Conservation (phyloP, 2,797 vertebrate species). For the Merluccius polli region DNA sequence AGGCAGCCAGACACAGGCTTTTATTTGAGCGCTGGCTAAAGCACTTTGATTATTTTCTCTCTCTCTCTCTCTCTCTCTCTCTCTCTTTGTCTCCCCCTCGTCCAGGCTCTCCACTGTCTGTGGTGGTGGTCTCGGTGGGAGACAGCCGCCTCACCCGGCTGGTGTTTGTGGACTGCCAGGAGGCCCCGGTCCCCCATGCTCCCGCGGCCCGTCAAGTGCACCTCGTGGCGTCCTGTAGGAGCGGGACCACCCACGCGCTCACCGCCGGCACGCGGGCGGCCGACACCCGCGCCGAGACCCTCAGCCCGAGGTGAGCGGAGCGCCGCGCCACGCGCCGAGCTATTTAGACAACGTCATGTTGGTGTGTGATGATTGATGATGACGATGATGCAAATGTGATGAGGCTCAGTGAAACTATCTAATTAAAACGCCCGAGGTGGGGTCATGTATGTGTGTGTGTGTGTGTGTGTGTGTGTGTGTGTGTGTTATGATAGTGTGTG, state of each 20-base stretch:
- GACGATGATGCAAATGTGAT: background rate
- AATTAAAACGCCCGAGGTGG: no score
- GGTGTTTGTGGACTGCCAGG: slow-evolving; percentile 67
- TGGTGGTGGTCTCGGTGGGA: slow-evolving; percentile 30
- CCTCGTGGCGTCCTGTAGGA: slow-evolving; percentile 71
- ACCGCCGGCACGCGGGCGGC: slow-evolving; percentile 37
- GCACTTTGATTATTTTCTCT: background rate
- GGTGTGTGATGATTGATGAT: background rate
- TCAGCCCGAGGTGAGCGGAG: slow-evolving; percentile 70
- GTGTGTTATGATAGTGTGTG: background rate
- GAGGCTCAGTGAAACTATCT: background rate
- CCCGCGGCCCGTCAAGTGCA: slow-evolving; percentile 39
- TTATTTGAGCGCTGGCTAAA: no score
- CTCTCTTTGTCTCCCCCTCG: background rate
- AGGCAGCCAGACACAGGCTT: no score
- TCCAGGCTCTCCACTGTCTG: slow-evolving; percentile 51
- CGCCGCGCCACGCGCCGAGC: background rate
- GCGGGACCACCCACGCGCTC: slow-evolving; percentile 70
- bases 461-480: background rate
- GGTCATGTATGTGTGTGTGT: background rate
- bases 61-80: slow-evolving; percentile 29
- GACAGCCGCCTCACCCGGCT: slow-evolving; percentile 52
- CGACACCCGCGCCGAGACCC: slow-evolving; percentile 37
- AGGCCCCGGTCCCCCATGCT: slow-evolving; percentile 15
- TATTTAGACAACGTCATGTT: background rate